phyloP scores from a whole-genome alignment of 1,140 invertebrate species.

The Phymastichus coffea region DNA sequence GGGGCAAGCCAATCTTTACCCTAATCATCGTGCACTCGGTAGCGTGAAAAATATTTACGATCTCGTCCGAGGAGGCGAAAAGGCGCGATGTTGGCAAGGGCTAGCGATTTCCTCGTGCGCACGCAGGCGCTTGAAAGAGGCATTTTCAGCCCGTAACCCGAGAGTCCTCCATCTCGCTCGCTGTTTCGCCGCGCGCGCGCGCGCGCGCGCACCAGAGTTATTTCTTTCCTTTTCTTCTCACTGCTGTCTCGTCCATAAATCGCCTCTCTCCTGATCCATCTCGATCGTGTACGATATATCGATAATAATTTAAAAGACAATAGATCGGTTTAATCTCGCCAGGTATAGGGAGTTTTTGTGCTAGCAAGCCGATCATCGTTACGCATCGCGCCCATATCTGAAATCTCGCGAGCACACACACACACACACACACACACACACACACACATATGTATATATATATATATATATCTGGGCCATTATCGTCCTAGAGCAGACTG shows the following conservation, averaged over 20 bases:
- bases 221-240: neutral
- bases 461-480: constrained; percentile 11
- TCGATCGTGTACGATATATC: constrained; percentile 17
- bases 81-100: neutral
- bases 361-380: neutral
- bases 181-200: neutral
- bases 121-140: no score
- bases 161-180: neutral
- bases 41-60: constrained; percentile 20
- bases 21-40: constrained; percentile 17
- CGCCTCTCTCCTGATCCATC: constrained; percentile 20
- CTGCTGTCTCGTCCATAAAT: no score
- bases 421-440: neutral
- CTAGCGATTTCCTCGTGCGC: neutral
- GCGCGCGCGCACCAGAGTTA: no score
- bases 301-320: constrained; percentile 28
- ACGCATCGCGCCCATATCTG: constrained; percentile 16
- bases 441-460: neutral
- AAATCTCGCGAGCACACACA: constrained; percentile 6
- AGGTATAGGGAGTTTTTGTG: constrained; percentile 4
- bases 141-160: neutral
- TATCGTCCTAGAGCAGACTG: constrained; percentile 16
- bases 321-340: constrained; percentile 22
- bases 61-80: neutral
- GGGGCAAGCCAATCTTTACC: constrained; percentile 17